phyloP scores from a whole-genome alignment of 2,797 vertebrate species.

The Eurystomus glaucurus region DNA sequence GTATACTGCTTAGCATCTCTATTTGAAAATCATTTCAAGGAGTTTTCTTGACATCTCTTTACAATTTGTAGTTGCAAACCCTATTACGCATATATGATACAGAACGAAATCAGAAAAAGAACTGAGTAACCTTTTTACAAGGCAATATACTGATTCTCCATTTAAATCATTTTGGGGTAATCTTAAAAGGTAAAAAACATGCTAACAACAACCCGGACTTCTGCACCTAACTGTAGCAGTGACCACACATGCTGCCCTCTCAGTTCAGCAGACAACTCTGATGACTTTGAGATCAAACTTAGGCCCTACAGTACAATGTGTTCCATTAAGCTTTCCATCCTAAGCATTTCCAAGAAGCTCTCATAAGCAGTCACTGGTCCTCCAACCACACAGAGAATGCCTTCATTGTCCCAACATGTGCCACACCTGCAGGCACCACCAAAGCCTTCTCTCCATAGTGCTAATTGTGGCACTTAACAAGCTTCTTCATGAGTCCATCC shows the following conservation, averaged over 20 bases:
- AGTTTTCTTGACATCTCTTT: not conserved
- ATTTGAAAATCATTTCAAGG: not conserved
- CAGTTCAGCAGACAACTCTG: not conserved
- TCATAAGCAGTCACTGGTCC: too few relatives aligned
- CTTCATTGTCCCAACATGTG: too few relatives aligned
- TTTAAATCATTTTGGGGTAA: not conserved
- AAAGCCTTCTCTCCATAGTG: not conserved
- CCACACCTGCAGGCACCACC: not conserved
- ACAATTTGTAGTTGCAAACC: not conserved
- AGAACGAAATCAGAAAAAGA: not conserved
- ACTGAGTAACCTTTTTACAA: not conserved
- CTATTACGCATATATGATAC: accelerated
- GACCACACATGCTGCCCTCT: not conserved
- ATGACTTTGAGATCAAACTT: not conserved
- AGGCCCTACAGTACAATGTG: not conserved
- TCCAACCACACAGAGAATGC: too few relatives aligned
- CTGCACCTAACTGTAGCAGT: not conserved
- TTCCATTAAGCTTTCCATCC: not conserved
- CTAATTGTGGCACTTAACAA: not conserved
- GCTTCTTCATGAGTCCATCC: not conserved
- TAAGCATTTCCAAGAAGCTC: not conserved
- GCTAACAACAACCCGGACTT: not conserved
- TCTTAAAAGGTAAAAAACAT: not conserved
- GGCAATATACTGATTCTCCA: not conserved
- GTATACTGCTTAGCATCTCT: not conserved